These are phyloP conservation scores for Heliconius hewitsoni DNA, from an alignment of 1,140 invertebrate species.

Conservation along the genomic window DNA sequence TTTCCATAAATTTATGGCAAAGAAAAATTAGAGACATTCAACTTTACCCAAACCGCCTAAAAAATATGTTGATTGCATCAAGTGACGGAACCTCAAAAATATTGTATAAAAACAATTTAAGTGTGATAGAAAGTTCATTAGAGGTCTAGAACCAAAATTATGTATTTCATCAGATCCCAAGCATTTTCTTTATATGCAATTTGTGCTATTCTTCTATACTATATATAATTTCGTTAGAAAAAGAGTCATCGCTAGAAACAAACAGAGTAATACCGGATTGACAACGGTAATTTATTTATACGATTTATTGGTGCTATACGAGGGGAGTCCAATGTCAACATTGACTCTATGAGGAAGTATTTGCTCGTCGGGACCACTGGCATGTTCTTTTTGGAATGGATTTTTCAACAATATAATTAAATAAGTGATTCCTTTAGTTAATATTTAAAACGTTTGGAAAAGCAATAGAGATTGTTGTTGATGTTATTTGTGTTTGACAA, in stretches of 20 bases:
- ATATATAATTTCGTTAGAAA: neutral
- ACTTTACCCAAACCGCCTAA: too few relatives aligned
- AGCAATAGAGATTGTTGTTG: neutral
- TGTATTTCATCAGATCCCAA: too few relatives aligned
- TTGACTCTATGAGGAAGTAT: slow-evolving; percentile 75
- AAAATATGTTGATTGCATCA: too few relatives aligned
- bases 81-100: too few relatives aligned
- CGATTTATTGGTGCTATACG: slow-evolving; percentile 62
- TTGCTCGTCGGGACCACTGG: slow-evolving; percentile 57
- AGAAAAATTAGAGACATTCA: too few relatives aligned
- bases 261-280: slow-evolving; percentile 70
- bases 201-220: neutral
- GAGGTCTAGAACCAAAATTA: too few relatives aligned
- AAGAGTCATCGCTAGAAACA: slow-evolving; percentile 29
- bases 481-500: too few relatives aligned
- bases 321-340: slow-evolving; percentile 66
- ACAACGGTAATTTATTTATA: slow-evolving; percentile 77
- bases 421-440: neutral
- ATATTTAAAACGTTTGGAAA: neutral
- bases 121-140: too few relatives aligned
- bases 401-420: slow-evolving; percentile 46
- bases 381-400: slow-evolving; percentile 50
- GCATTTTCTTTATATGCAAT: too few relatives aligned
- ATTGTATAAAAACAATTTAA: too few relatives aligned
- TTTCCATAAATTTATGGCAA: neutral